A percentile compares a stretch with the other conserved stretches of the same genome.
These are phyloP conservation scores for Alouatta palliata DNA, from an alignment of 2,113 vertebrate genomes.

Conservation along the genomic window DNA sequence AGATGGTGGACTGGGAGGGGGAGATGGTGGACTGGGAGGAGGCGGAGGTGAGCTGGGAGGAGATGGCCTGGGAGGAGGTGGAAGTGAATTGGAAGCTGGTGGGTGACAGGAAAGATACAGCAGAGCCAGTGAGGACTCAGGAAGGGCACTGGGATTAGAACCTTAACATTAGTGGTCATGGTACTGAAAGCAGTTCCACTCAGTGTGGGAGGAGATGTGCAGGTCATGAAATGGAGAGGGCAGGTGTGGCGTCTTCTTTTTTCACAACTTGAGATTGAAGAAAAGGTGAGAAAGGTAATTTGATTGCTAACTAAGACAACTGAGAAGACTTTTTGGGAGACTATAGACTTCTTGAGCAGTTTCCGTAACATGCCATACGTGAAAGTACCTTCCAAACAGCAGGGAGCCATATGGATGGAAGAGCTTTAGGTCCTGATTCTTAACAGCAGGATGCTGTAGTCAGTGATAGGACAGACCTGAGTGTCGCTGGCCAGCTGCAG, in stretches of 20 bases:
- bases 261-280: not conserved
- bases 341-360: not conserved
- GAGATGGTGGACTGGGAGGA: no score
- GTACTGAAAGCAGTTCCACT: not conserved
- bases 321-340: not conserved
- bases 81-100: not conserved
- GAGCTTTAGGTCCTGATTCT: not conserved
- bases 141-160: not conserved
- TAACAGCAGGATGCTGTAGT: not conserved
- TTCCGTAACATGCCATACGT: accelerated
- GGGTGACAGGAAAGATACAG: not conserved
- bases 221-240: not conserved
- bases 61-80: not conserved
- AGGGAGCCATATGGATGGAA: not conserved
- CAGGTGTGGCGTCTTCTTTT: not conserved
- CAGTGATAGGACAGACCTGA: not conserved
- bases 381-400: not conserved
- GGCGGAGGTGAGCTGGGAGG: no score
- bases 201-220: not conserved
- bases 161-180: not conserved
- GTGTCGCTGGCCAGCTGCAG: accelerated
- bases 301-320: not conserved
- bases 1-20: not conserved
- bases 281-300: not conserved
- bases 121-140: not conserved